phyloP scores from a whole-genome alignment of 2,888 invertebrate genomes.

The Drosophila macrospina region DNA sequence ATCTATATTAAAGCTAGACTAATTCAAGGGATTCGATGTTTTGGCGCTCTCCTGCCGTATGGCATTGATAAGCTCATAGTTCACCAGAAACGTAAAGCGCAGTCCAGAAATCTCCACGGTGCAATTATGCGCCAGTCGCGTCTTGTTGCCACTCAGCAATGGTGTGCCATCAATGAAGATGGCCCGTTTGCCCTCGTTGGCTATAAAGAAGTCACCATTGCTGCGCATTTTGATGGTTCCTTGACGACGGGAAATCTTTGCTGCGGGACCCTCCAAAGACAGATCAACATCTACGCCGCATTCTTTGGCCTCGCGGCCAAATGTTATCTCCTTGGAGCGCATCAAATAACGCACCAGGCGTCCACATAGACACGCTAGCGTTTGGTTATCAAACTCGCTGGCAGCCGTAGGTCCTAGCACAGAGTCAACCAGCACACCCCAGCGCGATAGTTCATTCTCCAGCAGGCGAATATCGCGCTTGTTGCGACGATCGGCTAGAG shows the following conservation, averaged over 20 bases:
- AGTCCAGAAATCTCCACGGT: constrained; percentile 97
- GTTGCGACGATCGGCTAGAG: constrained; percentile 90
- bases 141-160: constrained; percentile 94
- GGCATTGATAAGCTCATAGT: constrained; percentile 95
- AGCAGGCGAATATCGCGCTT: constrained; percentile 94
- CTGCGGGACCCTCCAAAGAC: constrained; percentile 96
- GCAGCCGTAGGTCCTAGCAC: constrained; percentile 92
- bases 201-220: constrained; percentile 97
- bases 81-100: constrained; percentile 96
- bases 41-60: constrained; percentile 95
- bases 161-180: constrained; percentile 97
- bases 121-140: constrained; percentile 95
- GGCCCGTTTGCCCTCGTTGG: constrained; percentile 97
- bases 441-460: constrained; percentile 95
- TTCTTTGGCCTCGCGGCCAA: constrained; percentile 95
- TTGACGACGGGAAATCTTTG: constrained; percentile 96
- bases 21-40: constrained; percentile 87
- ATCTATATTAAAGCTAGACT: constrained; percentile 29
- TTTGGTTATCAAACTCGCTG: constrained; percentile 96
- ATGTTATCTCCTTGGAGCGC: constrained; percentile 97
- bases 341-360: constrained; percentile 96
- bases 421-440: constrained; percentile 97
- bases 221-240: constrained; percentile 95
- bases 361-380: constrained; percentile 95
- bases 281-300: constrained; percentile 97